Percentiles rank a stretch among this genome's conserved stretches.
Evolutionary conservation across 2,888 invertebrate genomes (phyloP).

Genomic region (Archips crataeganus): DNA sequence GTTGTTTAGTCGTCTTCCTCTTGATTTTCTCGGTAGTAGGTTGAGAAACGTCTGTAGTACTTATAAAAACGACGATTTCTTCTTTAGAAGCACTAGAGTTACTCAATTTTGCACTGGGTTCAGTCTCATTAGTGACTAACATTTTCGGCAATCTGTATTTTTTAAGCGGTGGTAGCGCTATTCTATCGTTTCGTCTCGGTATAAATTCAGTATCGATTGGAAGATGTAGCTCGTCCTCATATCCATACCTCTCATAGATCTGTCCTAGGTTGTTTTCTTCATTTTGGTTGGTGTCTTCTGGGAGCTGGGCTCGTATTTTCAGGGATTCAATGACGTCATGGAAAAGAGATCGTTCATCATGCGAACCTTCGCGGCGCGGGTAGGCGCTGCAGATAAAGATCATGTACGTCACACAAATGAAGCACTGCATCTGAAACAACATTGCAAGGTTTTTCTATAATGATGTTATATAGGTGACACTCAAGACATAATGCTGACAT

Average conservation of each 20-base stretch:
- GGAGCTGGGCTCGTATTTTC: slow-evolving; percentile 67
- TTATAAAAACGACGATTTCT: slow-evolving; percentile 69
- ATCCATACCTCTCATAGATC: slow-evolving; percentile 65
- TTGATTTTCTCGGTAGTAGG: slow-evolving; percentile 64
- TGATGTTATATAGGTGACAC: too few relatives aligned
- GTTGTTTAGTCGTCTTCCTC: slow-evolving; percentile 54
- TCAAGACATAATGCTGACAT: too few relatives aligned
- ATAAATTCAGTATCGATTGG: slow-evolving; percentile 70
- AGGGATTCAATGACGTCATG: slow-evolving; percentile 78
- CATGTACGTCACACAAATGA: slow-evolving; percentile 76
- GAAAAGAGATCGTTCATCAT: slow-evolving; percentile 71
- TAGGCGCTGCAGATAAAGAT: slow-evolving; percentile 70
- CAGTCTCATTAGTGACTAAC: slow-evolving; percentile 53
- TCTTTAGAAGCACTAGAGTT: slow-evolving; percentile 56
- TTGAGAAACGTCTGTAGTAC: slow-evolving; percentile 59
- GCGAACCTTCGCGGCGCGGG: slow-evolving; percentile 60
- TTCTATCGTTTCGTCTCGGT: slow-evolving; percentile 76
- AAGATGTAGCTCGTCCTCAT: slow-evolving; percentile 64
- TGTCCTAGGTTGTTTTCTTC: slow-evolving; percentile 72
- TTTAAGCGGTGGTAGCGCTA: slow-evolving; percentile 75
- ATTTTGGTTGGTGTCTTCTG: slow-evolving; percentile 67
- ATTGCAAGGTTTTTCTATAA: not conserved
- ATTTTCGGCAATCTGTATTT: slow-evolving; percentile 76
- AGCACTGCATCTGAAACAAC: slow-evolving; percentile 77
- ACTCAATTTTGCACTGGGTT: slow-evolving; percentile 38